A percentile compares a stretch with the other conserved stretches of the same genome.
Evolutionary conservation across 2,888 invertebrate species (phyloP).

Genomic region (Lepidochitona cinerea): DNA sequence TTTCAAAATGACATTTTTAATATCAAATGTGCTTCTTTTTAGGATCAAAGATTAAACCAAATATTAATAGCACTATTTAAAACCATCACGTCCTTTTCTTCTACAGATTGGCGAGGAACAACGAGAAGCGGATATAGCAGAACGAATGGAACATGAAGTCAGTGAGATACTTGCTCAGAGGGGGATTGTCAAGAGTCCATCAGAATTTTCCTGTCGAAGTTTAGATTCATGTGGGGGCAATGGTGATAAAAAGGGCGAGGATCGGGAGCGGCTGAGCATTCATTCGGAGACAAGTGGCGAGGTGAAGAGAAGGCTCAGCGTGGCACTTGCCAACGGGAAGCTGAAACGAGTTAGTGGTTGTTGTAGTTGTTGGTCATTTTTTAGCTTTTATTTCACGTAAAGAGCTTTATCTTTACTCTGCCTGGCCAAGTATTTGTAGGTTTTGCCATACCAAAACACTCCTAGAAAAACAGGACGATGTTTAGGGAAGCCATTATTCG

Average conservation of each 20-base stretch:
- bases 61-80: no score
- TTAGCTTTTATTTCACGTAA: no score
- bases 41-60: no score
- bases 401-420: no score
- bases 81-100: no score
- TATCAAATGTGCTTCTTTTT: no score
- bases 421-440: no score
- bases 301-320: conserved; percentile 29
- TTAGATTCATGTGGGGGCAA: conserved; percentile 89
- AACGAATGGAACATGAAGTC: conserved; percentile 33
- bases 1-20: no score
- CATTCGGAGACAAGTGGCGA: conserved; percentile 74
- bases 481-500: no score
- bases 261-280: conserved; percentile 85
- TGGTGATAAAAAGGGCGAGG: conserved; percentile 65
- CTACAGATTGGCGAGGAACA: conserved; percentile 40
- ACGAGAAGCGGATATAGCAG: conserved; percentile 31
- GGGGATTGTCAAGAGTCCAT: conserved; percentile 87
- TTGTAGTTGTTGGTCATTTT: no score
- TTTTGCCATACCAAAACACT: no score
- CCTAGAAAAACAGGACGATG: no score
- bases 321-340: conserved; percentile 72
- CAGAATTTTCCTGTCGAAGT: conserved; percentile 91
- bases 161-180: conserved; percentile 40
- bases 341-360: conserved; percentile 89